Base-by-base conservation (phyloP, 2,113 vertebrate genomes). In the Stigmatopora argus region DNA sequence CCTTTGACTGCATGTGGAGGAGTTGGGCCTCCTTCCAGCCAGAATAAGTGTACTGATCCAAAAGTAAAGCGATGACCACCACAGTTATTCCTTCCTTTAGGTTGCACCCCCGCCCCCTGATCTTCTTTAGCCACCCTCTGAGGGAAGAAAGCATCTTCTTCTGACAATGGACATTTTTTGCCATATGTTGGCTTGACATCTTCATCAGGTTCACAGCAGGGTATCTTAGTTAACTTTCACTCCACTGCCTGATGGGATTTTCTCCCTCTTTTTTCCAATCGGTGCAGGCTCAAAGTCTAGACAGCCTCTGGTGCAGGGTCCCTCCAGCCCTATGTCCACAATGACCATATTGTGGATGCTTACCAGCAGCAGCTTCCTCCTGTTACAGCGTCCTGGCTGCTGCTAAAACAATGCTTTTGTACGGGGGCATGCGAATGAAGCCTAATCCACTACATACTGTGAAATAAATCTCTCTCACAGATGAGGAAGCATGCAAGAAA, bases 161-260 rank as follows among this genome's bases (percentile, higher is more conserved):
- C 90, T 86, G 92, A 94, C 93, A 97, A 94, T 93, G 89, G 91
- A 90, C 90, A 91, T 93, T 93, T 95, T 92, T 91, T 83, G 90
- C 95, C 94, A 87, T 96, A 94, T 95, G 95, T 94, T 94, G 92
- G 87, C 89, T 94, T 95, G 92, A 94, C 93, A 90, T 97, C 94
- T 95, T 96, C 93, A 97, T 96, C 95, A 94, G 93, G 92, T 94
- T 94, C 96, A 91, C 95, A 90, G 92, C 95, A 92, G 95, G 96
- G 85, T 89, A 91, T 92, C 91, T 95, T 93, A 92, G 93, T 95
- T 91, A 92, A 90, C 94, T 95, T 96, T 95, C 96, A 97, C 93
- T 94, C 89, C 90, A 96, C 91, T 94, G 95, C 92, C 88, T 95
- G 90, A 94, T 91, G 91, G 95, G 94, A 95, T 95, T 97, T 95